Conservation (phyloP, 2,113 vertebrate genomes). For the Kobus ellipsiprymnus region DNA sequence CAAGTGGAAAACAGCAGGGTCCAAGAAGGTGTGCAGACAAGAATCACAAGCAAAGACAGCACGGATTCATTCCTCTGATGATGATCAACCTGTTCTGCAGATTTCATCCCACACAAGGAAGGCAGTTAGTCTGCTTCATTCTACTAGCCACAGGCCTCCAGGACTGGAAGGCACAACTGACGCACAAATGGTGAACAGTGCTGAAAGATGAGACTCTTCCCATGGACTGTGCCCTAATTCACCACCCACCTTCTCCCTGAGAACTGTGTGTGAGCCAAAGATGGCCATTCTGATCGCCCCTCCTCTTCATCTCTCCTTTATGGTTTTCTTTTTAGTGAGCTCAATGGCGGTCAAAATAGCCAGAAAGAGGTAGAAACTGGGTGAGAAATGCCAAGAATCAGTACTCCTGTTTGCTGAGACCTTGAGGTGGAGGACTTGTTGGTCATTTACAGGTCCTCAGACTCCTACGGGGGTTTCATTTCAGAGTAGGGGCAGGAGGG, state of each 20-base stretch:
- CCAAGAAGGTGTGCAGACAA: background rate
- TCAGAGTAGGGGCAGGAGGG: background rate
- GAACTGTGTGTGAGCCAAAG: background rate
- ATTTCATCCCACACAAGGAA: background rate
- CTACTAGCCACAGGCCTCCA: background rate
- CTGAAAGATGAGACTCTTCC: background rate
- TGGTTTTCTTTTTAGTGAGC: background rate
- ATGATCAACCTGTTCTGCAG: background rate
- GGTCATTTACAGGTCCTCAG: background rate
- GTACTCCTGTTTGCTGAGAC: background rate
- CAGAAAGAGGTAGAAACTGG: background rate
- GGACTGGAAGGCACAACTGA: background rate
- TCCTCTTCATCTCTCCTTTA: background rate
- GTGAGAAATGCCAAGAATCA: background rate
- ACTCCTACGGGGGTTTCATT: background rate
- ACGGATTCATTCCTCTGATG: background rate
- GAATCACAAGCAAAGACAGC: background rate
- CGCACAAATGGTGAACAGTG: background rate
- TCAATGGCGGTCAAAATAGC: background rate
- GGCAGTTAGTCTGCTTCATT: background rate
- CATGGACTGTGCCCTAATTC: accelerated
- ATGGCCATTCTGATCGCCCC: background rate
- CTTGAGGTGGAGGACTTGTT: background rate
- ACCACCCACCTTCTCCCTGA: background rate
- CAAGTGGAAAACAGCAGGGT: background rate